Evolutionary conservation across 1,140 invertebrate species (phyloP).

Genomic region (Chionoecetes opilio): DNA sequence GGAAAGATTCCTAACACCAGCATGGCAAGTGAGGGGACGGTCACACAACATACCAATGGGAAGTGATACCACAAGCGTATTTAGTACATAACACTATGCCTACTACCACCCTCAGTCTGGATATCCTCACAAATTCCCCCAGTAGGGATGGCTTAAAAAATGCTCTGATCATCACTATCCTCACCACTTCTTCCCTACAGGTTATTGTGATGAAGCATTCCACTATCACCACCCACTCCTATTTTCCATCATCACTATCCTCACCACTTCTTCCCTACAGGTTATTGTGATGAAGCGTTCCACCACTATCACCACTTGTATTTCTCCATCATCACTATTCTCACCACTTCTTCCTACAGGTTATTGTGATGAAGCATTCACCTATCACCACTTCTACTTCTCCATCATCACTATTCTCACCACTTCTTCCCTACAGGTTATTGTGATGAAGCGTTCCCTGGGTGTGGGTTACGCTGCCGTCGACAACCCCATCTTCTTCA

Average conservation of each 20-base stretch:
- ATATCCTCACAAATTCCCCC: too few species aligned
- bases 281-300: conserved; percentile 97
- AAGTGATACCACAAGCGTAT: too few species aligned
- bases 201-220: background rate
- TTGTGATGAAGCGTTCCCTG: conserved; percentile 95
- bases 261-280: too few species aligned
- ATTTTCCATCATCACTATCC: background rate
- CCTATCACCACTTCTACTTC: background rate
- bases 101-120: too few species aligned
- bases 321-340: background rate
- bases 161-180: background rate
- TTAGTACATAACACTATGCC: too few species aligned
- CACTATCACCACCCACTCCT: background rate
- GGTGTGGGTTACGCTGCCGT: conserved; percentile 94
- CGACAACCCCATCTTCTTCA: conserved; percentile 97
- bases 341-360: background rate
- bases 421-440: conserved; percentile 86
- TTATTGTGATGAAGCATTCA: background rate
- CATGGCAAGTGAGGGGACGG: too few species aligned
- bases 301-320: background rate
- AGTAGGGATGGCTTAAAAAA: too few species aligned
- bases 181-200: background rate
- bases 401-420: background rate
- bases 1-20: too few species aligned
- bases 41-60: too few species aligned